Conservation (phyloP, 1,140 invertebrate species). For the Procambarus virginalis region DNA sequence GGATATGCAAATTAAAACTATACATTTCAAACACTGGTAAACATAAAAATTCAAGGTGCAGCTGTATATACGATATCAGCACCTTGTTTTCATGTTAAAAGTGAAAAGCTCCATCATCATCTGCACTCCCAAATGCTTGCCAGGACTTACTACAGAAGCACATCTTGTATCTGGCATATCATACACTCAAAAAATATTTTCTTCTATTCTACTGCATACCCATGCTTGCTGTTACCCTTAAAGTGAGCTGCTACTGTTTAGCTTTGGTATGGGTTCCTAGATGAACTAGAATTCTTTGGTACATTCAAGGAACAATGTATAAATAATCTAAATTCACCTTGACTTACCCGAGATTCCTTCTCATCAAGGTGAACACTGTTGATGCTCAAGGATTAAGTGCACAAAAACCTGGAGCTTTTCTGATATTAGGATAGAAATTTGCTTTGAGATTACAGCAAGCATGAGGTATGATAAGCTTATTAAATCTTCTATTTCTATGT, state of each 20-base stretch:
- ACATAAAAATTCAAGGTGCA: conserved; percentile 57
- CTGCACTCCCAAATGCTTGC: conserved; percentile 40
- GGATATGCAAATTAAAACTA: conserved; percentile 60
- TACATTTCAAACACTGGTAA: conserved; percentile 47
- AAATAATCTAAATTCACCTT: conserved; percentile 25
- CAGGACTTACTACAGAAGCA: conserved; percentile 34
- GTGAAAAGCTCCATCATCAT: conserved; percentile 47
- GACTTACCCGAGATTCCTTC: conserved; percentile 42
- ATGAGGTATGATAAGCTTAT: conserved; percentile 48
- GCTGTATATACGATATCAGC: conserved; percentile 46
- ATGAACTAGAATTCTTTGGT: conserved; percentile 56
- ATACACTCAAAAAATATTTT: conserved; percentile 40
- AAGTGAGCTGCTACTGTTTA: conserved; percentile 20
- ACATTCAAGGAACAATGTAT: conserved; percentile 46
- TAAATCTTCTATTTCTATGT: conserved; percentile 47
- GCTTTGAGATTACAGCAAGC: conserved; percentile 42
- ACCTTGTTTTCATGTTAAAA: conserved; percentile 54
- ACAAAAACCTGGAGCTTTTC: conserved; percentile 13
- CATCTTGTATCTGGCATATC: conserved; percentile 30
- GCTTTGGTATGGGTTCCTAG: conserved; percentile 42
- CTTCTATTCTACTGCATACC: conserved; percentile 30
- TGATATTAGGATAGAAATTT: neutral
- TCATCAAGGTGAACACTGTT: conserved; percentile 27
- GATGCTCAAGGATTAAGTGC: conserved; percentile 9
- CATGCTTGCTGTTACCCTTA: conserved; percentile 15